These are phyloP conservation scores for Columba guinea DNA, from an alignment of 2,797 vertebrate species.

Conservation along the genomic window DNA sequence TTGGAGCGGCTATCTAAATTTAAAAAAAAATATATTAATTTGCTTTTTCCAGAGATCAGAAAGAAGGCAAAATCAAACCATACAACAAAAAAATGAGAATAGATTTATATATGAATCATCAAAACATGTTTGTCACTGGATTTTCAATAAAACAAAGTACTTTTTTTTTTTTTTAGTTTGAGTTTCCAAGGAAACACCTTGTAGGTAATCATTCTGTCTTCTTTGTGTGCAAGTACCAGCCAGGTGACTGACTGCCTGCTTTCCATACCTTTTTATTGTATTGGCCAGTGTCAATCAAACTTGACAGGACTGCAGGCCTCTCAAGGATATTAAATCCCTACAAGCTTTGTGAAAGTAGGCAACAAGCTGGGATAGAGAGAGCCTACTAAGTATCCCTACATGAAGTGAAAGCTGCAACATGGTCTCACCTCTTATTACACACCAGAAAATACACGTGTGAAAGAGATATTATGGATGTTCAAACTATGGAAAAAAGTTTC, in stretches of 20 bases:
- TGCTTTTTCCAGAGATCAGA: not conserved
- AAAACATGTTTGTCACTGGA: not conserved
- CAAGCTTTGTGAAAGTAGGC: not conserved
- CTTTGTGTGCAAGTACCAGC: not conserved
- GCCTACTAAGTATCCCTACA: not conserved
- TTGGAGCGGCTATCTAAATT: not conserved
- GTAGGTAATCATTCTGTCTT: not conserved
- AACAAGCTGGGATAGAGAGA: not conserved
- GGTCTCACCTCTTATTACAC: not conserved
- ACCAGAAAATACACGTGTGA: not conserved
- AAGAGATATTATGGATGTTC: not conserved
- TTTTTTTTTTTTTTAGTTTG: not conserved
- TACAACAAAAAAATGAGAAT: not conserved
- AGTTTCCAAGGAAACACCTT: conserved; percentile 15
- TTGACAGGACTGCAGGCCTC: not conserved
- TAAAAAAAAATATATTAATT: not conserved
- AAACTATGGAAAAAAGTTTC: not conserved
- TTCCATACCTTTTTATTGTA: not conserved
- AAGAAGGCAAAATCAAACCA: not conserved
- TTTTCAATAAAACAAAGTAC: not conserved
- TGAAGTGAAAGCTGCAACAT: not conserved
- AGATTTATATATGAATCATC: conserved; percentile 4
- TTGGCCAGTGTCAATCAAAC: not conserved
- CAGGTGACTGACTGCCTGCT: not conserved
- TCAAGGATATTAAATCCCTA: not conserved